Evolutionary conservation across 2,797 vertebrate genomes (phyloP).

Genomic region (Ctenopoma multispine): DNA sequence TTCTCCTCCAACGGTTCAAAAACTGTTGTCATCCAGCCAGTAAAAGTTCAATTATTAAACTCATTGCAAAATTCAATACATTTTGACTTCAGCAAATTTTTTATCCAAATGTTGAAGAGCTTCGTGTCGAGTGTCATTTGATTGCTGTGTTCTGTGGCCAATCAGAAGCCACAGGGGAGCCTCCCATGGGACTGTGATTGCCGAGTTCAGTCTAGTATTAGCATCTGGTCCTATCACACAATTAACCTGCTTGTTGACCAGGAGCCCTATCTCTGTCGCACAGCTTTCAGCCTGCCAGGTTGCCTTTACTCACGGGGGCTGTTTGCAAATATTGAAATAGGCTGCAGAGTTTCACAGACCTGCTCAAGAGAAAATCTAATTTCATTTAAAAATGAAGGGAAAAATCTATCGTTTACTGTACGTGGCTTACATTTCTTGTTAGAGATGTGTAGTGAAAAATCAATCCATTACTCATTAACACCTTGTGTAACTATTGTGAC

Average conservation of each 20-base stretch:
- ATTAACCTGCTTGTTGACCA: conserved; percentile 81
- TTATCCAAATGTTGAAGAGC: background rate
- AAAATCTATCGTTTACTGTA: background rate
- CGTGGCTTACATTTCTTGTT: conserved; percentile 1
- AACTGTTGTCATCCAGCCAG: conserved; percentile 27
- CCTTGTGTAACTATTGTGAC: background rate
- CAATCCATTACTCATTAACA: conserved; percentile 20
- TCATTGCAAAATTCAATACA: conserved; percentile 18
- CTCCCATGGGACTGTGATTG: conserved; percentile 25
- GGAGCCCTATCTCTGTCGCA: conserved; percentile 59
- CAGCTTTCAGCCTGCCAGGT: conserved; percentile 55
- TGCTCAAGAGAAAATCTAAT: conserved; percentile 30
- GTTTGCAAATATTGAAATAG: conserved; percentile 55
- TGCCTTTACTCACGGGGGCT: conserved; percentile 40
- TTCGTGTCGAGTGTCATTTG: conserved; percentile 29
- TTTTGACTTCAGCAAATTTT: conserved; percentile 10
- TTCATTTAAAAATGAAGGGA: conserved; percentile 23
- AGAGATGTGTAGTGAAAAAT: background rate
- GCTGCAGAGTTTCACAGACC: conserved; percentile 14
- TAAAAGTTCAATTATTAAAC: conserved; percentile 48
- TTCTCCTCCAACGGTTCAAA: conserved; percentile 14
- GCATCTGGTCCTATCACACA: conserved; percentile 68
- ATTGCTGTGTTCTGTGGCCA: conserved; percentile 46
- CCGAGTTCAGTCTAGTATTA: conserved; percentile 40
- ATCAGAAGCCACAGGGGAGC: conserved; percentile 22